phyloP scores from a whole-genome alignment of 2,113 vertebrate genomes.

The Macrotus californicus region DNA sequence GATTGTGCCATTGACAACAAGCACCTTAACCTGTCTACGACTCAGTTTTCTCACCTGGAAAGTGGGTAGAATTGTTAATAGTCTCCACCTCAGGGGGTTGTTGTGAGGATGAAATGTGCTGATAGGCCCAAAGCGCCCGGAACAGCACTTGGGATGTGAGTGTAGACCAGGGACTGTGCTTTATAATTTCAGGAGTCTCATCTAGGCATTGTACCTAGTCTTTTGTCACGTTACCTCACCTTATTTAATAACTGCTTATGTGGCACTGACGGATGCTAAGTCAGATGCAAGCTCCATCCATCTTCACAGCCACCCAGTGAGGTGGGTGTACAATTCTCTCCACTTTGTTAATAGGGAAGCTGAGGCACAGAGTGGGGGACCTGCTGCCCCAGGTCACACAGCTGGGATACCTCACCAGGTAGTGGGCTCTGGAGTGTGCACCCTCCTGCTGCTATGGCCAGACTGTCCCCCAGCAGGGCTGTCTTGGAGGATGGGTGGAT shows the following conservation, averaged over 20 bases:
- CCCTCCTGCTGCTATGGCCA: rapidly evolving
- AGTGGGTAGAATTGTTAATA: rapidly evolving
- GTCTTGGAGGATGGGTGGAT: rapidly evolving
- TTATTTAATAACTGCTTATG: rapidly evolving
- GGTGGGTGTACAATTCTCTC: rapidly evolving
- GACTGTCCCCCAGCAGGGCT: background rate
- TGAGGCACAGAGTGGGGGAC: background rate
- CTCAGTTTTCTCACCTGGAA: background rate
- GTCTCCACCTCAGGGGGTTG: rapidly evolving
- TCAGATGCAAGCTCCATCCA: rapidly evolving
- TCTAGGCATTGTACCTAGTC: rapidly evolving
- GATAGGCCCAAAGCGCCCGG: rapidly evolving
- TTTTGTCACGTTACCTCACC: background rate
- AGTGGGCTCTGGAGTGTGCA: background rate
- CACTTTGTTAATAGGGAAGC: background rate
- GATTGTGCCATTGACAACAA: rapidly evolving
- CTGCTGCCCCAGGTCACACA: rapidly evolving
- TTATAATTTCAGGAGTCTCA: rapidly evolving
- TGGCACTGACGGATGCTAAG: rapidly evolving
- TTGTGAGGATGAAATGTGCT: background rate
- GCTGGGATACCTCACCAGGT: rapidly evolving
- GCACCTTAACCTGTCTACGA: rapidly evolving
- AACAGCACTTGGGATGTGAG: rapidly evolving
- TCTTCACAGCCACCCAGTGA: background rate
- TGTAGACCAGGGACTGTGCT: background rate